Base-by-base conservation (phyloP, 2,888 invertebrate species). In the Epirrhoe tristata region DNA sequence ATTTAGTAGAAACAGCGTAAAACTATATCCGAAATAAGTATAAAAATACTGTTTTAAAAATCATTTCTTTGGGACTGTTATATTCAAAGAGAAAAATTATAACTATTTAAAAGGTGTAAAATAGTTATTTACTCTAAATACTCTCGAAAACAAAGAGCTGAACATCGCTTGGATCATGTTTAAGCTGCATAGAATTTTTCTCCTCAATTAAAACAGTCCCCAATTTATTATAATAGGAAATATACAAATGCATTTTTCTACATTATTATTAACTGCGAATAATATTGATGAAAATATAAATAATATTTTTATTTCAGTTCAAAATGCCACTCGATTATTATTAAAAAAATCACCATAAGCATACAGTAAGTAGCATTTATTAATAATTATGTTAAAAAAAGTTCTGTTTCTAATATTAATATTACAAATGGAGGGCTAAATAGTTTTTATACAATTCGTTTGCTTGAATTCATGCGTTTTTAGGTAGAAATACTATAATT, bases 11-110 rank as follows among this genome's bases (percentile, higher is more conserved):
- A 88, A 88, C 80, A 81, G 84, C 84, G 80, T 88, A 86, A 87
- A 88, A 86, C 86, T 85, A 82, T 82, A 79, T 84, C 81, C 81
- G 87, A 87, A 90, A 91, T 90, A 89, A 90, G 90, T 93, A 93
- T 79, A 92, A 93, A 93, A 93, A 93, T 93, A 93, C 90, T 90
- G 90, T 83, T 81, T 79, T 80, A 72, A 81, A 84, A 81, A 78
- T 52, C 77, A 73, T 74, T 76, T 65, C 59, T 54, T 56, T 10
- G 75, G 72, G 75, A 76, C 67, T 57, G 67, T 1, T 72, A 74
- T 69, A 75, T 74, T 79, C 72, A 63, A 75, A 76, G 76, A 77
- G 73, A 77, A 71, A 77, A 71, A 58, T 24, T 32, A 16, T 3
- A 24, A 43, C 39, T 53, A 39, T 32, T 36, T 58, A 12, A 34